Evolutionary conservation across 1,140 invertebrate species (phyloP), one percentile per base, ranked within the genome.

Genomic region (Zaprionus capensis): DNA sequence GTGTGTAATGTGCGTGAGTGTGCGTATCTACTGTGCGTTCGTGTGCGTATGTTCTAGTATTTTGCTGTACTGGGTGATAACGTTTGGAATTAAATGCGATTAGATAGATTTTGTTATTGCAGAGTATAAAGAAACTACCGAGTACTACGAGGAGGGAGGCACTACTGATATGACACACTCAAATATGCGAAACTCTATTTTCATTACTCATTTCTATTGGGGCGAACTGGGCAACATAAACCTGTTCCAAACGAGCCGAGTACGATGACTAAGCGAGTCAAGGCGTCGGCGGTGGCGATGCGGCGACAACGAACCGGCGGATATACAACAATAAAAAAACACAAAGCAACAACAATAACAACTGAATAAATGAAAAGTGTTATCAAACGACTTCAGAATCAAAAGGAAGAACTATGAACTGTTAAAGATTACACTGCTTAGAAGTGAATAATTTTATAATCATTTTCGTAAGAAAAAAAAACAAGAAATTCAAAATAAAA

Each of bases 81-180:
- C 53, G 55, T 31, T 38, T 36, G 9, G 22, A 36, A 64, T 22
- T 66, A 66, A 87, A 75, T 76, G 75, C 58, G 84, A 87, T 87
- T 87, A 87, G 84, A 87, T 87, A 44, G 41, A 44, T 87, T 84
- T 78, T 11, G 84, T 81, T 77, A 78, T 70, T 81, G 53, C 81
- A 71, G 66, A 73, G n/a, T 17, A 9, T 17, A 1, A 46, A 17
- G 61, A 67, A 65, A 70, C 67, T 61, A 73, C 4, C 22, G 46
- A 46, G 41, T 46, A 46, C 41, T 46, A 46, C 6, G n/a, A 46
- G n/a, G 6, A 17, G 41, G n/a, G 41, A 20, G 20, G 46, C 46
- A 20, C 20, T 11, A 46, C 58, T 70, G 72, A 75, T 75, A 62
- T 69, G 15, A 38, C 17, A 28, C n/a, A 65, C 7, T 9, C 12